Evolutionary conservation across 37 sponge, comb jelly and placozoan genomes (phyloP), one percentile per base, ranked within the genome.

Genomic region (Crambe crambe): DNA sequence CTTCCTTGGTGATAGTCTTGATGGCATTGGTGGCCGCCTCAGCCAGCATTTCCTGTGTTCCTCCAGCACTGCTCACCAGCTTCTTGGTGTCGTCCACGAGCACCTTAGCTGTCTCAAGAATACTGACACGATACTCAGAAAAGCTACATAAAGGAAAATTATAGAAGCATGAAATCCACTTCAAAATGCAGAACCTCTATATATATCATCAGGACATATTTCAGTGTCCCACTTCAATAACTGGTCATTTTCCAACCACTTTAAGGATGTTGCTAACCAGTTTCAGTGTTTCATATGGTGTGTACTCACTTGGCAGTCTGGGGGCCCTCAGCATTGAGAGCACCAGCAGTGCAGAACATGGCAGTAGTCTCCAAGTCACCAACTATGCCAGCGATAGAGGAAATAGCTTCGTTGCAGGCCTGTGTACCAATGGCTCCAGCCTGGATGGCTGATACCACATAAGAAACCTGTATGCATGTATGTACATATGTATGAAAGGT

Each of bases 281-380:
- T 15, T 47, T 47, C 12, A 6, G 10, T 47, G 51, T 15, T 47
- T 47, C 51, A 47, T 47, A 47, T 47, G 12, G 12, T 47, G 51
- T 4, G n/a, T 8, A 59, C 83, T 9, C 23, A 30, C 58, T 63
- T 70, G 40, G 37, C 41, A 26, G 1, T 30, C 25, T 31, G 20
- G 2, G 35, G 15, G 2, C 66, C 81, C 23, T 79, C 38, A 43
- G 81, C 74, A 47, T 47, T 47, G 37, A 98, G 92, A 56, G 96
- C 90, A 43, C 94, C 91, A 27, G 98, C 94, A 60, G 94, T 86
- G 31, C 90, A 93, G 89, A 98, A 98, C 96, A 98, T 95, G 62
- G 86, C 75, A 31, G 92, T 89, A 32, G 98, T 98, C 73, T 95
- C 96, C 66, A 98, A 83, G 68, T 98, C 98, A 37, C 98, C 96